Evolutionary conservation across 2,113 vertebrate species (phyloP), one percentile per base, ranked within the genome.

Genomic region (Thalassarche chlororhynchos): DNA sequence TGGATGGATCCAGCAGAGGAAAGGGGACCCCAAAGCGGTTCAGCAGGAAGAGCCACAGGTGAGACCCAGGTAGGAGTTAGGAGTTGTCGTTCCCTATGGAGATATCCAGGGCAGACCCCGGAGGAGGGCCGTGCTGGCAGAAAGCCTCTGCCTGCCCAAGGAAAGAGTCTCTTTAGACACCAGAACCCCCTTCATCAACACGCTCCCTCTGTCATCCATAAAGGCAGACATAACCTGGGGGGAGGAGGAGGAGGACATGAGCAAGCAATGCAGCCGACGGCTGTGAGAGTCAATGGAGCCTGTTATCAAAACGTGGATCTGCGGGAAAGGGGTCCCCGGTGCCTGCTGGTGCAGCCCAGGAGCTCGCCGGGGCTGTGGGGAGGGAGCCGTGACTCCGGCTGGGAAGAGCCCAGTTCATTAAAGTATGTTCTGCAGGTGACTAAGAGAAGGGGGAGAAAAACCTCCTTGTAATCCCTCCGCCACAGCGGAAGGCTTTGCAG

Each of bases 381-480:
- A 46, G 17, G 28, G 32, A 36, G 14, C 38, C 2, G 2, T 0
- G 2, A 7, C 28, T 52, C 32, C 2, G 2, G 14, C 55, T 46
- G 47, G 55, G 65, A 62, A 54, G 5, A 62, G 3, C 28, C 40
- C 57, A 4, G 12, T 19, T 62, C 23, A 6, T 54, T 46, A 13
- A 34, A 23, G 55, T 6, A 4, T 2, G 38, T 34, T 61, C 46
- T 46, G 32, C 1, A 1, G 62, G 64, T 15, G 18, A 52, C 14
- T 4, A 15, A 20, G 14, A 38, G 28, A 36, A 78, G 7, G 44
- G 44, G 31, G 10, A 68, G 61, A 31, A 42, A 26, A 24, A 17
- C 25, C 29, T 29, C n/a, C 40, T 23, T 12, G 46, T 26, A 24
- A 49, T 7, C n/a, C 44, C 36, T 14, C 62, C 3, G 2, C 20